Evolutionary conservation across 2,888 invertebrate genomes (phyloP).

Genomic region (Odontothrips loti): DNA sequence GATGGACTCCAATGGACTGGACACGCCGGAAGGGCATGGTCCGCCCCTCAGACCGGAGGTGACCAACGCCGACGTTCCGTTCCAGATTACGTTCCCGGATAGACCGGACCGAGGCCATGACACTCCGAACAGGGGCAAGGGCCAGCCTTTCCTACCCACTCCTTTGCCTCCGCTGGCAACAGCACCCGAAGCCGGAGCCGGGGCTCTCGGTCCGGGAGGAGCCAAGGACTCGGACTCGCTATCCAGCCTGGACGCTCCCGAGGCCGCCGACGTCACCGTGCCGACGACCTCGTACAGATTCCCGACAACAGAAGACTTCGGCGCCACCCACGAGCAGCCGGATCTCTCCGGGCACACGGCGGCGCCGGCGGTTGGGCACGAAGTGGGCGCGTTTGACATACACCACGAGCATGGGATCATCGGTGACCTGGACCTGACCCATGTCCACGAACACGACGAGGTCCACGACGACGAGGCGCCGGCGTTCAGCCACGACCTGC

Average conservation of each 20-base stretch:
- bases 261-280: constrained; percentile 1
- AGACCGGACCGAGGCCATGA: no score
- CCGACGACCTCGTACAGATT: background rate
- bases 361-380: no score
- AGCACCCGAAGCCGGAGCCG: background rate
- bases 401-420: background rate
- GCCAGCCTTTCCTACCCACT: background rate
- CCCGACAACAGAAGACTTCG: background rate
- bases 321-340: background rate
- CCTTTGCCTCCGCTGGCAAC: constrained; percentile 4
- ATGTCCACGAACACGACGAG: background rate
- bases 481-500: background rate
- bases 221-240: constrained; percentile 14
- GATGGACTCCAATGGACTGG: no score
- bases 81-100: background rate
- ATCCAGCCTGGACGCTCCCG: background rate
- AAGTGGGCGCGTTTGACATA: no score
- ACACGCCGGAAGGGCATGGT: no score
- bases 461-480: background rate
- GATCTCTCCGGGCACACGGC: no score
- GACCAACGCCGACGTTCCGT: background rate
- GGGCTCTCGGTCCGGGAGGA: background rate
- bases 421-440: background rate
- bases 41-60: background rate
- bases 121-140: no score